These are phyloP conservation scores for Brachypalpus laphriformis DNA, from an alignment of 2,888 invertebrate species.

Conservation along the genomic window DNA sequence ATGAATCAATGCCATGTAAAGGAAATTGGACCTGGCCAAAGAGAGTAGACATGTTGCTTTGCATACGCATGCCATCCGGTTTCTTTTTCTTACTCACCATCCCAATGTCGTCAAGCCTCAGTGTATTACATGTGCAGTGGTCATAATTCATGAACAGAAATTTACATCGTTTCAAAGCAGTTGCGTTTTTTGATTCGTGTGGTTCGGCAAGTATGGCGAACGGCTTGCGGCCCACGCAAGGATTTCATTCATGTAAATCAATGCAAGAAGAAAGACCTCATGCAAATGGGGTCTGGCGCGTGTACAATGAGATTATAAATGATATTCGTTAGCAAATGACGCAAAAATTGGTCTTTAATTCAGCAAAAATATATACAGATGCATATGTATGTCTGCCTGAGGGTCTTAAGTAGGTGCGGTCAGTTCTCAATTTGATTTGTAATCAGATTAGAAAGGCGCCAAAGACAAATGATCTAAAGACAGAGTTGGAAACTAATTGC, in stretches of 20 bases:
- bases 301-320: constrained; percentile 70
- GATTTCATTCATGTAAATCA: constrained; percentile 71
- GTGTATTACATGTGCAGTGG: constrained; percentile 72
- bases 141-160: constrained; percentile 74
- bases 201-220: constrained; percentile 67
- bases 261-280: constrained; percentile 46
- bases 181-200: constrained; percentile 71
- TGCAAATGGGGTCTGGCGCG: constrained; percentile 64
- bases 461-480: constrained; percentile 60
- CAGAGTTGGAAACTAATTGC: constrained; percentile 59
- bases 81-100: constrained; percentile 14
- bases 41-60: constrained; percentile 62
- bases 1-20: constrained; percentile 74
- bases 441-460: constrained; percentile 66
- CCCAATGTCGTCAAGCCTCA: neutral
- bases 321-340: constrained; percentile 73
- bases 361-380: neutral
- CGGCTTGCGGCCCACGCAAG: constrained; percentile 65
- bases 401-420: constrained; percentile 48
- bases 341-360: constrained; percentile 68
- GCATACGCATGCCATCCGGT: constrained; percentile 68
- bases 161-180: constrained; percentile 68
- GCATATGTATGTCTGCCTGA: neutral
- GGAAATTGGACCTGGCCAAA: constrained; percentile 70
- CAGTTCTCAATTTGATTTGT: constrained; percentile 42